Evolutionary conservation across 2,797 vertebrate genomes (phyloP).

Genomic region (Craterocephalus amniculus): DNA sequence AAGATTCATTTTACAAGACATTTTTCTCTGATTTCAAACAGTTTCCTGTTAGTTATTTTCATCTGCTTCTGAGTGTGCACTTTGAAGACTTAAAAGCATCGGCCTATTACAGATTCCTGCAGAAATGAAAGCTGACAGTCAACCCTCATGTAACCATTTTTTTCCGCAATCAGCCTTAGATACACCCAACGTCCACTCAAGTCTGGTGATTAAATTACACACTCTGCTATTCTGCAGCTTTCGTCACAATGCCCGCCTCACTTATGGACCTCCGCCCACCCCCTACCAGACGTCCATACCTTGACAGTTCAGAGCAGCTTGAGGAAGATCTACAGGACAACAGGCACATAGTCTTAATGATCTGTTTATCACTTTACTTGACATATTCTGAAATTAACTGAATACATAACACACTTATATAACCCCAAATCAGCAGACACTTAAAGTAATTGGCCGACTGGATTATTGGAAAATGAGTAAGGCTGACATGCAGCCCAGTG

Average conservation of each 20-base stretch:
- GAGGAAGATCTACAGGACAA: neutral
- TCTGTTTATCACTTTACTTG: constrained; percentile 8
- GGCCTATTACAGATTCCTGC: constrained; percentile 24
- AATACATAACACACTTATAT: constrained; percentile 37
- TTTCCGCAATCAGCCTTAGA: constrained; percentile 34
- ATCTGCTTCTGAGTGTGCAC: constrained; percentile 28
- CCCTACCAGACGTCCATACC: neutral
- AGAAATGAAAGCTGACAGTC: constrained; percentile 32
- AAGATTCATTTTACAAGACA: constrained; percentile 1
- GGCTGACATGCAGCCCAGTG: constrained; percentile 67
- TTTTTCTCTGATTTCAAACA: constrained; percentile 17
- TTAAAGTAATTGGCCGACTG: constrained; percentile 57
- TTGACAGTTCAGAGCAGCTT: neutral
- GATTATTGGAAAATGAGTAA: constrained; percentile 61
- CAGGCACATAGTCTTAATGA: constrained; percentile 1
- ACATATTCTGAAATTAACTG: constrained; percentile 13
- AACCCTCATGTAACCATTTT: constrained; percentile 40
- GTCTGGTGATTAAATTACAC: constrained; percentile 28
- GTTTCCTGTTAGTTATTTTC: constrained; percentile 23
- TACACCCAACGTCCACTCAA: constrained; percentile 25
- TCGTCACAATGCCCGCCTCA: constrained; percentile 15
- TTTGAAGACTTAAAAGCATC: constrained; percentile 12
- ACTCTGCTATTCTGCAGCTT: constrained; percentile 23
- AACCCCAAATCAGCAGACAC: constrained; percentile 65
- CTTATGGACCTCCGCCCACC: too few species aligned